Evolutionary conservation across 2,888 invertebrate species (phyloP), one percentile per base, ranked within the genome.

Genomic region (Caenorhabditis afra): DNA sequence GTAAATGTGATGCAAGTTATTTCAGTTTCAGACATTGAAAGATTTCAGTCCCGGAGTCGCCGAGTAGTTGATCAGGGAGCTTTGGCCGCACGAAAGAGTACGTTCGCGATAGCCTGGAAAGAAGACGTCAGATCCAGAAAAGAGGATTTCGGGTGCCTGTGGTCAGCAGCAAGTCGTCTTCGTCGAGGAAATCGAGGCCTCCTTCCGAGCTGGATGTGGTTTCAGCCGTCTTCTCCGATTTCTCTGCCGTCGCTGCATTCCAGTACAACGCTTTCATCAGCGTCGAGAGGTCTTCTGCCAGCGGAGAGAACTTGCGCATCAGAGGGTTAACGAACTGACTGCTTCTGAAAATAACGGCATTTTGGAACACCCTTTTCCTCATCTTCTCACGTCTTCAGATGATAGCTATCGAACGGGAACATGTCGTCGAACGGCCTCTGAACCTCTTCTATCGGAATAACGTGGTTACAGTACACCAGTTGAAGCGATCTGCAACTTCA

Each of bases 401-500:
- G 58, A 50, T 80, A 85, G 18, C 76, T 62, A 57, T 86, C 86
- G 39, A 86, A 79, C 5, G 86, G 86, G 55, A 84, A 84, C 75
- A 79, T 71, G 41, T 81, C 70, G 11, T 86, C 86, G 59, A 86
- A 86, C n/a, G 86, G 85, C n/a, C 76, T 58, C 16, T 65, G 58
- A 5, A 64, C 67, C 18, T 71, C 68, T 61, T 79, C 79, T 11
- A 80, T 74, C 8, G 86, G 79, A 18, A 87, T 82, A 16, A 85
- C 58, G 65, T 87, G 88, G 59, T 75, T 81, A 68, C 87, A 87
- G 79, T 88, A 88, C 2, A 87, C 87, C 47, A 88, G 65, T 77
- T 88, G 88, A 29, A 88, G 86, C 8, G 84, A 83, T 52, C 87
- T 86, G 65, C 8, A 84, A 76, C 22, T 55, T 41, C 64, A n/a